phyloP scores from a whole-genome alignment of 2,113 vertebrate genomes.

The Saguinus midas region DNA sequence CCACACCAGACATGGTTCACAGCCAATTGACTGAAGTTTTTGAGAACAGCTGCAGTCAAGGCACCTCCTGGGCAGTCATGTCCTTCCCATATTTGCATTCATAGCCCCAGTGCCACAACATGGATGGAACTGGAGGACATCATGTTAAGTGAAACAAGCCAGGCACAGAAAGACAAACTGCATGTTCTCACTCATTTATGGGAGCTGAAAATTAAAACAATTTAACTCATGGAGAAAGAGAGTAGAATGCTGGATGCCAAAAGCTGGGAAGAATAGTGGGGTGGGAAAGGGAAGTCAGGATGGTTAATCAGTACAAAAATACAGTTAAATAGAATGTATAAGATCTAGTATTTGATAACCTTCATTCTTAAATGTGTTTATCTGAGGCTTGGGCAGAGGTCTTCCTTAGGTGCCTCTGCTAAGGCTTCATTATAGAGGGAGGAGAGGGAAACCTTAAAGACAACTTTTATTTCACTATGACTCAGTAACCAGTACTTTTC shows the following conservation, averaged over 20 bases:
- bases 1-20: background rate
- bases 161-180: too few species aligned
- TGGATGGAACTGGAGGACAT: too few species aligned
- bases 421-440: background rate
- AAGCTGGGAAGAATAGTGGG: too few species aligned
- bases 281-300: too few species aligned
- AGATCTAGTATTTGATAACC: background rate
- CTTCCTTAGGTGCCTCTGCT: background rate
- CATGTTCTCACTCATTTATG: too few species aligned
- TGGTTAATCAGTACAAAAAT: too few species aligned
- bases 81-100: background rate
- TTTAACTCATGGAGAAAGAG: too few species aligned
- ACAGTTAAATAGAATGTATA: too few species aligned
- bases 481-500: background rate
- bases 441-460: background rate
- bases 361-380: background rate
- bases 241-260: too few species aligned
- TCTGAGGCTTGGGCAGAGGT: background rate
- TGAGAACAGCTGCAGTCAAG: background rate
- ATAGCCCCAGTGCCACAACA: background rate
- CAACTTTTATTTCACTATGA: background rate
- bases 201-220: too few species aligned
- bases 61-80: too few species aligned
- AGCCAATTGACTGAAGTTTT: background rate
- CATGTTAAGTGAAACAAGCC: too few species aligned